phyloP scores from a whole-genome alignment of 2,888 invertebrate species.

The Anarsia innoxiella region DNA sequence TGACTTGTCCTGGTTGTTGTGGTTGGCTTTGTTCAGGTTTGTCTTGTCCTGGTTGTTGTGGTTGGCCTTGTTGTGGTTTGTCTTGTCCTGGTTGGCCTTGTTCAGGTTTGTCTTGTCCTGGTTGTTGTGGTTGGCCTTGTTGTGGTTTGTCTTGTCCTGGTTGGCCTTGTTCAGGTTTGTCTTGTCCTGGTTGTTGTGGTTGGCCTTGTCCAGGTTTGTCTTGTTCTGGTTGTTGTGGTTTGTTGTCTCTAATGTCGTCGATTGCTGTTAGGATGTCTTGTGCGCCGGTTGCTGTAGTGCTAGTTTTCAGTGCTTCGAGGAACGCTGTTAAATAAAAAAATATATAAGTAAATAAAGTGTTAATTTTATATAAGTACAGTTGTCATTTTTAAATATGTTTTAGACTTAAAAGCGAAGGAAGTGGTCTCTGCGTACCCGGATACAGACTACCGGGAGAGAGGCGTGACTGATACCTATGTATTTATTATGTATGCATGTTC shows the following conservation, averaged over 20 bases:
- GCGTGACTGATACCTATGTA: too few species aligned
- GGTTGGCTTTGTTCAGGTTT: neutral
- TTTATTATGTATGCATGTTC: too few species aligned
- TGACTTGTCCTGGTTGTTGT: constrained; percentile 7
- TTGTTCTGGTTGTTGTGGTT: constrained; percentile 11
- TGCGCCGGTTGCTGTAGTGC: neutral
- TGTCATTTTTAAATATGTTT: too few species aligned
- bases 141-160: neutral
- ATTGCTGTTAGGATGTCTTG: constrained; percentile 12
- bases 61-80: neutral
- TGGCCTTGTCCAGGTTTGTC: neutral
- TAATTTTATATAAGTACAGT: too few species aligned
- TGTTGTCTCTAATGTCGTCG: constrained; percentile 16
- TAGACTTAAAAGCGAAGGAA: too few species aligned
- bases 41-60: neutral
- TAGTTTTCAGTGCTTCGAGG: neutral
- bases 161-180: neutral
- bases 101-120: neutral
- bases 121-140: neutral
- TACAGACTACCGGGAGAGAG: too few species aligned
- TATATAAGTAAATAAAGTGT: too few species aligned
- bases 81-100: neutral
- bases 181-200: neutral
- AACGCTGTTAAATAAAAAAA: neutral
- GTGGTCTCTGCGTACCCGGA: too few species aligned